Percentiles rank a stretch among this genome's conserved stretches.
These are phyloP conservation scores for Panonychus citri DNA, from an alignment of 1,140 invertebrate genomes.

Conservation along the genomic window DNA sequence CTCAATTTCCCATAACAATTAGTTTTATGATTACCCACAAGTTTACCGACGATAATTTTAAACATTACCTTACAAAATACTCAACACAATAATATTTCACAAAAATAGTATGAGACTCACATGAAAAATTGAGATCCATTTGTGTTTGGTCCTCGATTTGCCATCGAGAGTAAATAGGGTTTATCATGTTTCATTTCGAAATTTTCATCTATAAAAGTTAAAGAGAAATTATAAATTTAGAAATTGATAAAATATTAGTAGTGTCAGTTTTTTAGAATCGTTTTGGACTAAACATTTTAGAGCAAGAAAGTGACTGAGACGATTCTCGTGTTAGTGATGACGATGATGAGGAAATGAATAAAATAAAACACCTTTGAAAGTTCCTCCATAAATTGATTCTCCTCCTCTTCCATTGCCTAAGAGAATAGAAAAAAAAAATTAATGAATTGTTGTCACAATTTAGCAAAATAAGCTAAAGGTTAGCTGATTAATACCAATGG, in stretches of 20 bases:
- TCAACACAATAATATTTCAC: background rate
- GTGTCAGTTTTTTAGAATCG: too few species aligned
- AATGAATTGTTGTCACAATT: background rate
- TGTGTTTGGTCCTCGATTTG: conserved; percentile 81
- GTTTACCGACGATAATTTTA: conserved; percentile 33
- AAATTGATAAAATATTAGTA: background rate
- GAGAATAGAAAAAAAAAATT: background rate
- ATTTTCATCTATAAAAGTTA: conserved; percentile 48
- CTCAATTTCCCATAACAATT: background rate
- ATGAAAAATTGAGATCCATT: conserved; percentile 99
- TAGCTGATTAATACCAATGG: conserved; percentile 11
- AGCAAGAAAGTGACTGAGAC: too few species aligned
- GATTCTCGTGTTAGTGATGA: background rate
- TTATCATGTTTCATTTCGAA: conserved; percentile 66
- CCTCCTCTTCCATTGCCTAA: conserved; percentile 65
- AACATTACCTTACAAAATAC: background rate
- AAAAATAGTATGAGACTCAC: conserved; percentile 22
- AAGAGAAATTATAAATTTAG: background rate
- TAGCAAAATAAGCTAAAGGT: background rate
- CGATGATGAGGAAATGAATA: background rate
- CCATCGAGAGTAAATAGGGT: conserved; percentile 69
- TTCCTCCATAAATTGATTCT: conserved; percentile 70
- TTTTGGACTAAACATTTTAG: too few species aligned
- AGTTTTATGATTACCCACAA: background rate
- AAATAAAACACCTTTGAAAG: conserved; percentile 43